These are phyloP conservation scores for Ostrea edulis DNA, from an alignment of 1,140 invertebrate species.

Conservation along the genomic window DNA sequence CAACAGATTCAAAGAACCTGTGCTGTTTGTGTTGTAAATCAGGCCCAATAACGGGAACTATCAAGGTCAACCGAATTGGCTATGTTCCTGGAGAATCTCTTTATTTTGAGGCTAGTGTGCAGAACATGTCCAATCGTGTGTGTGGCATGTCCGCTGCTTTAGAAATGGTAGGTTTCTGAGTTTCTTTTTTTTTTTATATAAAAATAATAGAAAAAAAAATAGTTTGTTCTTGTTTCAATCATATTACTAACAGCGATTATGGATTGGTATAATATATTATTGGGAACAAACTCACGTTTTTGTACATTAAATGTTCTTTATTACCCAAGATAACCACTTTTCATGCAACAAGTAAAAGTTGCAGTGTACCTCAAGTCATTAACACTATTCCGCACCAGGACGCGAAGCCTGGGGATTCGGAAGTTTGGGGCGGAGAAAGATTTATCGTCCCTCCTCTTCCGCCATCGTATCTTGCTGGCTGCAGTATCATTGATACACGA, in stretches of 20 bases:
- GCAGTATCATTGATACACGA: conserved; percentile 47
- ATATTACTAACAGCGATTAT: conserved; percentile 24
- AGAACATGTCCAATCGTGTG: not conserved
- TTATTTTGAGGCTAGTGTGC: conserved; percentile 13
- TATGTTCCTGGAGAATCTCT: conserved; percentile 65
- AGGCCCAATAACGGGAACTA: conserved; percentile 58
- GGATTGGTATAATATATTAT: conserved; percentile 27
- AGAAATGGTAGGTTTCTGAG: conserved; percentile 8
- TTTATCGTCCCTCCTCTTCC: conserved; percentile 45
- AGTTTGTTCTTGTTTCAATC: too few relatives aligned
- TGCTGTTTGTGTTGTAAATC: conserved; percentile 66
- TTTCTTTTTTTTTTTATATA: too few relatives aligned
- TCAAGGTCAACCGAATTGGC: conserved; percentile 54
- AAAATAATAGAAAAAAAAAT: too few relatives aligned
- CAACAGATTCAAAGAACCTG: conserved; percentile 56
- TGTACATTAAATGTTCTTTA: not conserved
- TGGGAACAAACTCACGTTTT: not conserved
- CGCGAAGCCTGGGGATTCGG: conserved; percentile 50
- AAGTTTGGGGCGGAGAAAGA: conserved; percentile 55
- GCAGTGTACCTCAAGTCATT: too few relatives aligned
- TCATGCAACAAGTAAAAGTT: too few relatives aligned
- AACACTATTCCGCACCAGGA: conserved; percentile 59
- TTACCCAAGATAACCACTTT: conserved; percentile 68
- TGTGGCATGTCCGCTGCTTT: conserved; percentile 1
- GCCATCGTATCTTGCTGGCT: conserved; percentile 43